Evolutionary conservation across 2,113 vertebrate genomes (phyloP).

Genomic region (Addax nasomaculatus): DNA sequence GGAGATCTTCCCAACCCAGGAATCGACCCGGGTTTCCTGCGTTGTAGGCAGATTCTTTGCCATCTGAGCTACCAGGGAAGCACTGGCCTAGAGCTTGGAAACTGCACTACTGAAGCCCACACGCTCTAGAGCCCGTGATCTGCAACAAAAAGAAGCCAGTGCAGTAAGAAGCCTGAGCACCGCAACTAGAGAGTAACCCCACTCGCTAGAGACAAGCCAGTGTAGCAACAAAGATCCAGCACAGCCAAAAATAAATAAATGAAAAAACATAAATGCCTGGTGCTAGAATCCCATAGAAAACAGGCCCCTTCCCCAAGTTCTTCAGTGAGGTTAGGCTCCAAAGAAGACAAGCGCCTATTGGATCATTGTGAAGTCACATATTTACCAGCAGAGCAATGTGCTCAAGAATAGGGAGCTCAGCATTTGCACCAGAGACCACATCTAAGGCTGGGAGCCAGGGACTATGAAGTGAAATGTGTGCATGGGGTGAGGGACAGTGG

Average conservation of each 20-base stretch:
- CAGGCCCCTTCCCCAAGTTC: background rate
- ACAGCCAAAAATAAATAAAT: background rate
- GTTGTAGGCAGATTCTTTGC: background rate
- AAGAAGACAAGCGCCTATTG: background rate
- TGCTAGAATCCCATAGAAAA: background rate
- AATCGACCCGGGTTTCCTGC: background rate
- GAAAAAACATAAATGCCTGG: background rate
- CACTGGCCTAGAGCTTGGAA: background rate
- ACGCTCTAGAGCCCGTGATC: background rate
- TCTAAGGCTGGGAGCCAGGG: background rate
- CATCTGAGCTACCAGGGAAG: background rate
- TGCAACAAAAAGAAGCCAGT: background rate
- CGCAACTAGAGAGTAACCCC: background rate
- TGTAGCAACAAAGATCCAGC: background rate
- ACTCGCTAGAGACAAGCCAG: background rate
- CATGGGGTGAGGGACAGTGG: rapidly evolving
- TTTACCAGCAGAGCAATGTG: background rate
- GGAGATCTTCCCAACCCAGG: background rate
- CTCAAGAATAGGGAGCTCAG: background rate
- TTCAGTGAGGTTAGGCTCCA: background rate
- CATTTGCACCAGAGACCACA: background rate
- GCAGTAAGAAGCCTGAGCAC: background rate
- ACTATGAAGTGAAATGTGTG: background rate
- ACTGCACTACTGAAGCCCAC: background rate
- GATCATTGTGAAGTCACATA: background rate